phyloP scores from a whole-genome alignment of 2,888 invertebrate species.

The Chouioia cunea region DNA sequence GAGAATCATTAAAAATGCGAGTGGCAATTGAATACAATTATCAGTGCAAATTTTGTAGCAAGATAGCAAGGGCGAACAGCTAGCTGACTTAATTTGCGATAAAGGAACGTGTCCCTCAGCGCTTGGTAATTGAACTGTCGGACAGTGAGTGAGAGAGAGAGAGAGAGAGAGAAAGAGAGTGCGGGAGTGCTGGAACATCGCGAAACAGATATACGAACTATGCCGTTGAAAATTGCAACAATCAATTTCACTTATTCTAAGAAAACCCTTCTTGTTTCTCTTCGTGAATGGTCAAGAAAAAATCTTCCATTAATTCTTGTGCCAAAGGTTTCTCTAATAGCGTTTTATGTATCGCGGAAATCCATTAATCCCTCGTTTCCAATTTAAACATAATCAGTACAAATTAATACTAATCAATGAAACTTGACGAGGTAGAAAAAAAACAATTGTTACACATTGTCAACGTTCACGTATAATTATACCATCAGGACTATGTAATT shows the following conservation, averaged over 20 bases:
- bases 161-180: slow-evolving; percentile 48
- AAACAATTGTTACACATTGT: neutral
- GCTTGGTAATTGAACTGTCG: slow-evolving; percentile 57
- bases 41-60: neutral
- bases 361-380: slow-evolving; percentile 13
- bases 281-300: neutral
- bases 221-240: no score
- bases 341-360: no score
- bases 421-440: neutral
- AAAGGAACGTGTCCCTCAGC: slow-evolving; percentile 46
- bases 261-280: neutral
- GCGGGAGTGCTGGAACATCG: slow-evolving; percentile 35
- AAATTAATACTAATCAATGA: slow-evolving; percentile 20
- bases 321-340: slow-evolving; percentile 3
- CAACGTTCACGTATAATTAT: slow-evolving; percentile 52
- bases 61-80: slow-evolving; percentile 4
- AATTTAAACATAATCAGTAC: slow-evolving; percentile 3
- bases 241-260: no score
- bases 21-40: no score
- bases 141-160: slow-evolving; percentile 42
- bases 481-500: slow-evolving; percentile 54
- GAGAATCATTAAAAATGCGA: no score
- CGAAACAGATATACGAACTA: slow-evolving; percentile 50
- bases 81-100: slow-evolving; percentile 46
- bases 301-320: slow-evolving; percentile 1